Conservation (phyloP, 2,113 vertebrate genomes). For the Diglossa brunneiventris region DNA sequence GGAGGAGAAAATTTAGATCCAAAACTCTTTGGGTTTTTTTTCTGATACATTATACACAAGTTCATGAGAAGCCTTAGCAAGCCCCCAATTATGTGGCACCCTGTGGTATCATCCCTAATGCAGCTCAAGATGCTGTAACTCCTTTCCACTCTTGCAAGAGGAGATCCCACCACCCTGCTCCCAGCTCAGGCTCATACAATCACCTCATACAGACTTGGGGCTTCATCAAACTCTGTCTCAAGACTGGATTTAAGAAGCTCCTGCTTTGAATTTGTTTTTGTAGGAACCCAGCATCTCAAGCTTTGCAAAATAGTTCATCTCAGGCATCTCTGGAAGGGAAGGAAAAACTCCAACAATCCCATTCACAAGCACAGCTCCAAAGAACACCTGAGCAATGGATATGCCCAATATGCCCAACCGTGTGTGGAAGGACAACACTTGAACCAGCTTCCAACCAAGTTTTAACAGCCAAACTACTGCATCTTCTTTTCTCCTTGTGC, state of each 20-base stretch:
- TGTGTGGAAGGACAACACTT: not conserved
- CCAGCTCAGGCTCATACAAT: not conserved
- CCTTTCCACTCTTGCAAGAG: not conserved
- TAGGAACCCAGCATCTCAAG: not conserved
- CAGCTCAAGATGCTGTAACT: not conserved
- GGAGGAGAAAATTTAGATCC: not conserved
- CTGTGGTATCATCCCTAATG: not conserved
- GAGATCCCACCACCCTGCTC: not conserved
- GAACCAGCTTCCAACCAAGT: not conserved
- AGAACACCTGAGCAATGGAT: not conserved
- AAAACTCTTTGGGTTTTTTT: not conserved
- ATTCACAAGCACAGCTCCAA: not conserved
- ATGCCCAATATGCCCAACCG: not conserved
- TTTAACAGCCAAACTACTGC: not conserved
- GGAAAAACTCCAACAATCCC: not conserved
- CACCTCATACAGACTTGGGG: not conserved
- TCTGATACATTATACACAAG: not conserved
- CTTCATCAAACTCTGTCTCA: not conserved
- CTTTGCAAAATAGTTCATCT: not conserved
- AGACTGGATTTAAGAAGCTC: not conserved
- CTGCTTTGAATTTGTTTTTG: not conserved
- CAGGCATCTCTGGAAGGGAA: not conserved
- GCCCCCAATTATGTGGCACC: accelerated
- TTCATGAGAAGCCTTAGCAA: not conserved
- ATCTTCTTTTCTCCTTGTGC: not conserved